Conservation (phyloP, 2,113 vertebrate species). For the Orientallactaga bullata region DNA sequence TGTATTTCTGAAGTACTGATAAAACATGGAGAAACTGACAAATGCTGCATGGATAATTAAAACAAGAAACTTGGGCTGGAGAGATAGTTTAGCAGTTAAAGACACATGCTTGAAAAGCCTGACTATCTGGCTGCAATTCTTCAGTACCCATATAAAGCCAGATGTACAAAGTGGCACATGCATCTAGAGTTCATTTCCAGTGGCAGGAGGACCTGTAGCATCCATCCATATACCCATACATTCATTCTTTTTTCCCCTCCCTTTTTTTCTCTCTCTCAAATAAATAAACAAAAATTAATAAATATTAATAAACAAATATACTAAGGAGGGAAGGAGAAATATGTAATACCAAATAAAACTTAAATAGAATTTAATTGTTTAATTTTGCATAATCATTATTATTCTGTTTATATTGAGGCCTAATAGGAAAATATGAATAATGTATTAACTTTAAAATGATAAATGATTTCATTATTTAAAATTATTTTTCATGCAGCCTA, state of each 20-base stretch:
- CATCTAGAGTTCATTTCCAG: no score
- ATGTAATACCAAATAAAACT: slow-evolving; percentile 25
- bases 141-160: no score
- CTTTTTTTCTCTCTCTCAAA: no score
- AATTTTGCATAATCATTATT: slow-evolving; percentile 67
- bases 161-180: no score
- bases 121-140: no score
- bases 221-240: no score
- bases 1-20: slow-evolving; percentile 19
- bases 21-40: background rate
- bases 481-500: slow-evolving; percentile 64
- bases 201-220: background rate
- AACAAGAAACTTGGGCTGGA: background rate
- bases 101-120: no score
- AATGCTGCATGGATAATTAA: slow-evolving; percentile 31
- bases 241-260: no score
- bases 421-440: slow-evolving; percentile 60
- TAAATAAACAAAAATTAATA: no score
- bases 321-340: slow-evolving; percentile 28
- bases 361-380: slow-evolving; percentile 58
- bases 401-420: slow-evolving; percentile 57
- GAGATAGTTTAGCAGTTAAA: no score
- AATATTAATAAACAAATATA: no score
- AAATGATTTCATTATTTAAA: slow-evolving; percentile 65
- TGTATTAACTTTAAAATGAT: slow-evolving; percentile 57